A percentile compares a stretch with the other conserved stretches of the same genome.
phyloP scores from a whole-genome alignment of 2,888 invertebrate species.

The Euproctis similis region DNA sequence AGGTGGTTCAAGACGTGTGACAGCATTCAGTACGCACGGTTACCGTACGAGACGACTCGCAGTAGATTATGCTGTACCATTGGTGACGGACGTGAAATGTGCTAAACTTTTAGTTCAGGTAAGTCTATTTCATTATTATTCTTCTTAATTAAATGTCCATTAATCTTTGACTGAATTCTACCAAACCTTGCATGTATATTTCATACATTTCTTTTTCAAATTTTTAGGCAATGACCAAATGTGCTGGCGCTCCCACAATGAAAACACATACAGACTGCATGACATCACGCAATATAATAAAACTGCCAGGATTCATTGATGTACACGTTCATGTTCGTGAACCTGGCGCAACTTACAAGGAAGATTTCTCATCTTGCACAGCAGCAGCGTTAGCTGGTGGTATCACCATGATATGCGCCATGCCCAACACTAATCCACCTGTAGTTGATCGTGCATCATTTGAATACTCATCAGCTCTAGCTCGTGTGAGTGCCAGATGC shows the following conservation, averaged over 20 bases:
- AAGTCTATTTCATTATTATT: no score
- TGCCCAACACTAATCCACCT: constrained; percentile 99
- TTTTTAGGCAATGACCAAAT: constrained; percentile 82
- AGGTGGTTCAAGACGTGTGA: constrained; percentile 93
- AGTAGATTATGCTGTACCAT: constrained; percentile 97
- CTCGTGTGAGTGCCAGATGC: constrained; percentile 89
- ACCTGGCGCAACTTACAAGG: constrained; percentile 98
- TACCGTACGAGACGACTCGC: constrained; percentile 96
- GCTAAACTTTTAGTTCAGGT: constrained; percentile 96
- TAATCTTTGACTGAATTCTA: no score
- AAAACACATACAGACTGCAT: constrained; percentile 98
- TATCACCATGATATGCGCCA: constrained; percentile 94
- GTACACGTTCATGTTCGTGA: constrained; percentile 98
- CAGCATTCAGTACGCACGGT: constrained; percentile 95
- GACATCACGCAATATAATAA: constrained; percentile 90
- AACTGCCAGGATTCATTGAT: constrained; percentile 97
- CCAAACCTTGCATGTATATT: no score
- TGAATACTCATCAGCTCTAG: constrained; percentile 86
- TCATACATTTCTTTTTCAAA: constrained; percentile 1
- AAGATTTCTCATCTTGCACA: constrained; percentile 95
- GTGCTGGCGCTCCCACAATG: constrained; percentile 85
- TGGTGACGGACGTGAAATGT: constrained; percentile 99
- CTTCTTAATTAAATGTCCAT: no score
- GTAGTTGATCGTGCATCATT: constrained; percentile 89
- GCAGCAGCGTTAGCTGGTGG: constrained; percentile 95